Evolutionary conservation across 2,113 vertebrate genomes (phyloP), one percentile per base, ranked within the genome.

Genomic region (Tetraodon nigroviridis): DNA sequence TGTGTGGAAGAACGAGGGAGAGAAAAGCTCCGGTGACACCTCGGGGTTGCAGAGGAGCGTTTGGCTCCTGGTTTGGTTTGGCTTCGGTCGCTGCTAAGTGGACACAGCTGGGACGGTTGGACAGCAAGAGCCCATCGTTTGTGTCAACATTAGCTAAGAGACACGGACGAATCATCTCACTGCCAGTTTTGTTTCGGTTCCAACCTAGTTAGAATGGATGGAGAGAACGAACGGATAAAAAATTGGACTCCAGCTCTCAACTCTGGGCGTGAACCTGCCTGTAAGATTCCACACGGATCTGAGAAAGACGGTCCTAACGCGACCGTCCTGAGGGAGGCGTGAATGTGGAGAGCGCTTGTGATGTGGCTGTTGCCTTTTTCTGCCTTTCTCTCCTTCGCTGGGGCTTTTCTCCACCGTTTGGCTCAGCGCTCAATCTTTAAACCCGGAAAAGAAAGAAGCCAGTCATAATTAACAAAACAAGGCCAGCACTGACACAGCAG

Each of bases 21-120:
- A 69, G n/a, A 63, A 68, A 71, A 60, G 67, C 44, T 76, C 73
- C 49, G 10, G 27, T 53, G 56, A 55, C 32, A 80, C 75, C 71
- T 66, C 66, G 55, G 56, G 75, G 58, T 46, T 63, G 65, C 47
- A 60, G 41, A 54, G 62, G 60, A 13, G 67, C 78, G 40, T 84
- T 78, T 80, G 78, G 68, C n/a, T 32, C 55, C 69, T 61, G 58
- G 71, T 83, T 84, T 83, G 78, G 63, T 74, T 81, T 83, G 83
- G 75, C 78, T 80, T 84, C 76, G 62, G 81, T 83, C 64, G 69
- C 45, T 17, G 67, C 71, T 69, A 41, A 44, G 76, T 89, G 74
- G 84, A 79, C 84, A 83, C 84, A 89, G 87, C 84, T 84, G 84
- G 83, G 77, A 56, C 8, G 51, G 32, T 63, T 82, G 80, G 79